Evolutionary conservation across 2,888 invertebrate species (phyloP), one percentile per base, ranked within the genome.

Genomic region (Trissoscelio sp.): DNA sequence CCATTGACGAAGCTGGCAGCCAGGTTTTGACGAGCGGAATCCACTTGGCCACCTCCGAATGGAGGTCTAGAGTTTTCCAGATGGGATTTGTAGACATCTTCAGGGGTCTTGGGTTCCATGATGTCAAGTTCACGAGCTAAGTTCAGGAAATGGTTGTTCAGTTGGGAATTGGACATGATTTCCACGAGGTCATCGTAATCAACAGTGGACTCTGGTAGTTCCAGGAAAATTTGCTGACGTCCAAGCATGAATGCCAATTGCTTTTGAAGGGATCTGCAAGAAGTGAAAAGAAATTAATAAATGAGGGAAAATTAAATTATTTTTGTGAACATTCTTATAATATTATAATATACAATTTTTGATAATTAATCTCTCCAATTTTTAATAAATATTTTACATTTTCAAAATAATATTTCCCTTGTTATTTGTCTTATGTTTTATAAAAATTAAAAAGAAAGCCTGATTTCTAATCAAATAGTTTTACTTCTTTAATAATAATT

Each of bases 1-100:
- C 99, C 99, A 92, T 99, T 99, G 0, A 99, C 99, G 90, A 99
- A 98, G 16, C 98, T 98, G 0, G 99, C 96, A 0, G 99, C 99
- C 18, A 99, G 93, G 92, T 99, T 99, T 91, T 99, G 98, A 44
- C 98, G 93, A 0, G 99, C 98, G 0, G 99, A 99, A 92, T 99
- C 99, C 0, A 97, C 95, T 87, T 96, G 95, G 48, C 95, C 95
- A 3, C 95, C 94, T 0, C 95, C 93, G 51, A 96, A 94, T 0
- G 96, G 94, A 0, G 96, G 95, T 28, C 97, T 93, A 0, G 95
- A 94, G 69, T 96, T 97, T 92, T 99, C 99, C 81, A 99, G 92
- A 94, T 99, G 99, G 0, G 97, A 96, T 92, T 99, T 99, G 92
- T 99, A 99, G 9, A 99, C 98, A 90, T 99, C 99, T 91, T 99